Evolutionary conservation across 2,888 invertebrate genomes (phyloP), one percentile per base, ranked within the genome.

Genomic region (Chrysomela aeneicollis): DNA sequence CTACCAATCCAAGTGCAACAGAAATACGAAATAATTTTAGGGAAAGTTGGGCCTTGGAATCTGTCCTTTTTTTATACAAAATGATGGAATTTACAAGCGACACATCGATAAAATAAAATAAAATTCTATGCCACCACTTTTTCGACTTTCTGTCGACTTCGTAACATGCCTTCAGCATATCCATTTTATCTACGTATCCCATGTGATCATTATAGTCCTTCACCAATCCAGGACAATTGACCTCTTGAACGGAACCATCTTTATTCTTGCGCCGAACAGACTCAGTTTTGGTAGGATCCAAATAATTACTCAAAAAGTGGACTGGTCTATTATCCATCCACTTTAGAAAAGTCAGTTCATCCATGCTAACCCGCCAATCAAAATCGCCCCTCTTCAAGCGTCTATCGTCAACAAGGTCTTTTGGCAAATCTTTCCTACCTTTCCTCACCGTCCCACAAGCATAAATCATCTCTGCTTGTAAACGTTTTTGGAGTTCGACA

Each of bases 61-160:
- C n/a, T n/a, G n/a, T n/a, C n/a, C n/a, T n/a, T n/a, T n/a, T n/a
- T n/a, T n/a, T n/a, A n/a, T n/a, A n/a, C n/a, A n/a, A n/a, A n/a
- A n/a, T n/a, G n/a, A n/a, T n/a, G n/a, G n/a, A n/a, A n/a, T n/a
- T n/a, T n/a, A n/a, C n/a, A n/a, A n/a, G n/a, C n/a, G n/a, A 52
- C 15, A 74, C 62, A 67, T 77, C 74, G 9, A 77, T 35, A 58
- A 78, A 73, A 65, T 75, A 70, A 62, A 69, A 76, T 42, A 76
- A 71, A 18, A 77, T 70, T 42, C 71, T 30, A 57, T 73, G 71
- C 71, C 76, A 77, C 76, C 74, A 76, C 70, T 76, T 77, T 63
- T 67, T 57, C n/a, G n/a, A n/a, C n/a, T n/a, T n/a, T n/a, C n/a
- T n/a, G n/a, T n/a, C n/a, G n/a, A n/a, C n/a, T n/a, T 74, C 73